These are phyloP conservation scores for Mythimna impura DNA, from an alignment of 2,888 invertebrate genomes.

Conservation along the genomic window DNA sequence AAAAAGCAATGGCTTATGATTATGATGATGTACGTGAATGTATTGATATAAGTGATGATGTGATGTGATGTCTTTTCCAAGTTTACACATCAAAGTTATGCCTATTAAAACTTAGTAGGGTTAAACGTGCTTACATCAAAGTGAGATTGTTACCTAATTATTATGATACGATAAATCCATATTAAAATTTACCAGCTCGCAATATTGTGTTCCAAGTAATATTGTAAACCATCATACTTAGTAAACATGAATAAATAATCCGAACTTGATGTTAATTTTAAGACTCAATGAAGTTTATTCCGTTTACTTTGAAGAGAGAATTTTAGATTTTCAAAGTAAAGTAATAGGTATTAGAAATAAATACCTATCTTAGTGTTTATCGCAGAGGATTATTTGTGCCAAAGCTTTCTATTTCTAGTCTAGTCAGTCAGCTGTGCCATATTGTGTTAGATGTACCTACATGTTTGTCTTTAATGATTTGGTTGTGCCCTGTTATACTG, in stretches of 20 bases:
- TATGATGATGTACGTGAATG: no score
- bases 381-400: background rate
- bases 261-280: constrained; percentile 23
- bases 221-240: background rate
- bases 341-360: background rate
- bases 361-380: background rate
- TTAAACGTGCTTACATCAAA: background rate
- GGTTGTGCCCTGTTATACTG: no score
- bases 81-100: no score
- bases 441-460: no score
- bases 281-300: constrained; percentile 21
- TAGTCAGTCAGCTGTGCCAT: no score
- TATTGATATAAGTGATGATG: no score
- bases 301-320: background rate
- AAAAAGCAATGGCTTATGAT: no score
- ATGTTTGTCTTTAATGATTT: no score
- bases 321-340: constrained; percentile 5
- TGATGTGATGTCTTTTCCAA: no score
- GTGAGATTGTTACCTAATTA: background rate
- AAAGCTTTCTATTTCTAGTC: no score
- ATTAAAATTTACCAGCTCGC: background rate
- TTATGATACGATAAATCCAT: background rate
- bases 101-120: background rate
- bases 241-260: constrained; percentile 31
- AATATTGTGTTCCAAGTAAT: background rate